Base-by-base conservation (phyloP, 2,113 vertebrate species). In the Sapajus apella region DNA sequence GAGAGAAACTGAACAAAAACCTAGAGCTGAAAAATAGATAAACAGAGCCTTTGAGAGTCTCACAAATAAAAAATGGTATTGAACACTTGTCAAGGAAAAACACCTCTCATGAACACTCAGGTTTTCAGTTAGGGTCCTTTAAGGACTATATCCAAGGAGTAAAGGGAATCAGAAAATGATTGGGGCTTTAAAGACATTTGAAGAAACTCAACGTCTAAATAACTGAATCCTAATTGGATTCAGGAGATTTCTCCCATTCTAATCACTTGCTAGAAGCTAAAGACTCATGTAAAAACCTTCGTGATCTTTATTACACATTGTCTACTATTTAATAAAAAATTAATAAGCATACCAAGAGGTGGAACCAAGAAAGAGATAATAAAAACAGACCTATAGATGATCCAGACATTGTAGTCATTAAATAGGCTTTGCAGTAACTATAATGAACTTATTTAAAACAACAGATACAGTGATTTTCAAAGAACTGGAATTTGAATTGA, bases 371-470 rank as follows among this genome's bases (percentile, higher is more conserved):
- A 94, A 68, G 35, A 95, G 58, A 79, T 83, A 37, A 61, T 45
- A 94, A 73, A 93, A 97, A 73, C 9, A 90, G 72, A 92, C 3
- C 77, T 32, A 35, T 9, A 25, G 66, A 47, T 91, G 66, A 88
- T 35, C 35, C 45, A 75, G 58, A 61, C 56, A 68, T 20, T 77
- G 6, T 18, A 27, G 68, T 55, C 32, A 91, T 75, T 55, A 76
- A 7, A n/a, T 1, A 20, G 52, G 3, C 47, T 83, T 81, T 73
- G 35, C 13, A 52, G 17, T 88, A 56, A 58, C 55, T 58, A 1
- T 70, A 35, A 43, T 8, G 6, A 64, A n/a, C 0, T 25, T 82
- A 5, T 88, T 82, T 75, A 73, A 91, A 32, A 47, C 21, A 81
- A 61, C 20, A 84, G 25, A 68, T 76, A 30, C 8, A 52, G 43